Evolutionary conservation across 1,140 invertebrate species (phyloP).

Genomic region (Ceratosolen fusciceps): DNA sequence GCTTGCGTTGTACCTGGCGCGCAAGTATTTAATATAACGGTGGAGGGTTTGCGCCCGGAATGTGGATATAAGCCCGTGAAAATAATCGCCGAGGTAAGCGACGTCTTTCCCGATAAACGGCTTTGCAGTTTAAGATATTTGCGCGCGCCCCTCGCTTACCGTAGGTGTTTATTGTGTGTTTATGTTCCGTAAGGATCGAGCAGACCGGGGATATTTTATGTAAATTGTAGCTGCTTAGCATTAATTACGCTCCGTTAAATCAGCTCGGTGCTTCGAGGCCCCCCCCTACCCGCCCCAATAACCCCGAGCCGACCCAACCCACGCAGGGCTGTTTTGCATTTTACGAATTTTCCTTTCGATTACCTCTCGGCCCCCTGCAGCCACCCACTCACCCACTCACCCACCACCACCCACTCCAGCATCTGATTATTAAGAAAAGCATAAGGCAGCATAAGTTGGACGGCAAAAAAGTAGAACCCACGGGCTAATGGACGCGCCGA

Average conservation of each 20-base stretch:
- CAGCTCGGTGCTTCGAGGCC: no score
- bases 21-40: conserved; percentile 49
- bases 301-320: no score
- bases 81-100: conserved; percentile 45
- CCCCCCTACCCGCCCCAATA: no score
- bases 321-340: background rate
- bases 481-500: no score
- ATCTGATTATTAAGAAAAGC: no score
- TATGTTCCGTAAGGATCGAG: conserved; percentile 32
- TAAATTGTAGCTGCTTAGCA: background rate
- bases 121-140: conserved; percentile 50
- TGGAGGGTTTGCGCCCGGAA: conserved; percentile 39
- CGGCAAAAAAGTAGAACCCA: no score
- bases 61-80: conserved; percentile 46
- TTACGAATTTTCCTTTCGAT: background rate
- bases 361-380: background rate
- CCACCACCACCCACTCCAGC: no score
- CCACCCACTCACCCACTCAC: no score
- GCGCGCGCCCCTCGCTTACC: conserved; percentile 11
- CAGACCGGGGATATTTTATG: conserved; percentile 4
- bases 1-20: conserved; percentile 38
- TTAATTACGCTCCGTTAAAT: background rate
- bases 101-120: conserved; percentile 50
- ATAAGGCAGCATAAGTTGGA: no score
- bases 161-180: conserved; percentile 31